phyloP scores from a whole-genome alignment of 2,888 invertebrate species.

The Hyposoter dolosus region DNA sequence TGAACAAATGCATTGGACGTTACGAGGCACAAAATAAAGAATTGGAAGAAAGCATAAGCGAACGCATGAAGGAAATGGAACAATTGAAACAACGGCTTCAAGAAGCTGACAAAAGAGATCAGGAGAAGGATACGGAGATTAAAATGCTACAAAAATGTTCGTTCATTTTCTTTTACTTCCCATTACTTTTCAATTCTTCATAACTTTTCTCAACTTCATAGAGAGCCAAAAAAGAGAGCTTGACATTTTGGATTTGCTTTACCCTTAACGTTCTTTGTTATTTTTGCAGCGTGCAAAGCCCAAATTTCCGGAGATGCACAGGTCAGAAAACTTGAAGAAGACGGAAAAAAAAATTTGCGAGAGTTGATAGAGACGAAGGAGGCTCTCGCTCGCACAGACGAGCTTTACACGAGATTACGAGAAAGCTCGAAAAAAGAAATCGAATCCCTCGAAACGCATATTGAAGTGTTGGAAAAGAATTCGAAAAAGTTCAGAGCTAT shows the following conservation, averaged over 20 bases:
- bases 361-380: conserved; percentile 72
- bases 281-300: conserved; percentile 50
- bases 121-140: conserved; percentile 80
- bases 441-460: conserved; percentile 15
- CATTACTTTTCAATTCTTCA: neutral
- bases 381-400: conserved; percentile 58
- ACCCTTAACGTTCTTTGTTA: neutral
- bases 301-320: conserved; percentile 43
- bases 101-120: conserved; percentile 66
- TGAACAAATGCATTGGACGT: conserved; percentile 42
- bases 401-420: conserved; percentile 65
- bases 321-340: conserved; percentile 73
- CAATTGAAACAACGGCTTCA: conserved; percentile 66
- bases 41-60: conserved; percentile 55
- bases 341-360: conserved; percentile 74
- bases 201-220: no score
- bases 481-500: conserved; percentile 61
- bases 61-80: conserved; percentile 56
- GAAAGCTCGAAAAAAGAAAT: conserved; percentile 54
- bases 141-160: conserved; percentile 77
- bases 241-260: no score
- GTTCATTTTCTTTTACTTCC: conserved; percentile 13
- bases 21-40: conserved; percentile 55
- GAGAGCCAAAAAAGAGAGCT: no score
- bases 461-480: conserved; percentile 33